Conservation (phyloP, 2,888 invertebrate genomes). For the Metalampra italica region DNA sequence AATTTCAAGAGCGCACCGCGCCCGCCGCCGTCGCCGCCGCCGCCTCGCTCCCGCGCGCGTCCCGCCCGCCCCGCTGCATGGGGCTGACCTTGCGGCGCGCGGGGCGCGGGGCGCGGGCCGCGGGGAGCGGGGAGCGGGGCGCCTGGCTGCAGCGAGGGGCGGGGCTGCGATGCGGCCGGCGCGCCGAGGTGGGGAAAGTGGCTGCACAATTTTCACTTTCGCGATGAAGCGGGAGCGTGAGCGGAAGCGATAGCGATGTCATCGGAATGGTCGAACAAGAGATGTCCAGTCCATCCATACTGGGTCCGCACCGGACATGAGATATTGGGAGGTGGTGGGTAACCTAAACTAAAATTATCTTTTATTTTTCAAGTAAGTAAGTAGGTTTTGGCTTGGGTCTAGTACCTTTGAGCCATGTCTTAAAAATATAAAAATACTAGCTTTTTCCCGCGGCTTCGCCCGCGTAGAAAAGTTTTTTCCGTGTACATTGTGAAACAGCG, state of each 20-base stretch:
- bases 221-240: conserved; percentile 55
- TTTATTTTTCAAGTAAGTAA: too few species aligned
- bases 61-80: conserved; percentile 49
- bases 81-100: conserved; percentile 57
- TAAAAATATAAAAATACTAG: too few species aligned
- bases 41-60: conserved; percentile 19
- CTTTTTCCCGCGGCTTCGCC: too few species aligned
- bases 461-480: too few species aligned
- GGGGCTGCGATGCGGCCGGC: conserved; percentile 42
- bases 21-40: conserved; percentile 18
- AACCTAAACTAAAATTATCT: too few species aligned
- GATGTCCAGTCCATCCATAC: too few species aligned
- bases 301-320: too few species aligned
- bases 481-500: too few species aligned
- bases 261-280: not conserved
- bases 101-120: conserved; percentile 26
- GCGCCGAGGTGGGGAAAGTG: conserved; percentile 72
- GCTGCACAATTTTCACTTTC: conserved; percentile 74
- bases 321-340: too few species aligned
- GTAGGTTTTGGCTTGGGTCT: too few species aligned
- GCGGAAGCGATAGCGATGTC: conserved; percentile 26
- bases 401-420: too few species aligned
- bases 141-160: conserved; percentile 54
- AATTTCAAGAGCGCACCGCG: conserved; percentile 82
- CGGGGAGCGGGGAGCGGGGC: conserved; percentile 29